A percentile compares a stretch with the other conserved stretches of the same genome.
These are phyloP conservation scores for Lasioglossum morio DNA, from an alignment of 2,888 invertebrate genomes.

Conservation along the genomic window DNA sequence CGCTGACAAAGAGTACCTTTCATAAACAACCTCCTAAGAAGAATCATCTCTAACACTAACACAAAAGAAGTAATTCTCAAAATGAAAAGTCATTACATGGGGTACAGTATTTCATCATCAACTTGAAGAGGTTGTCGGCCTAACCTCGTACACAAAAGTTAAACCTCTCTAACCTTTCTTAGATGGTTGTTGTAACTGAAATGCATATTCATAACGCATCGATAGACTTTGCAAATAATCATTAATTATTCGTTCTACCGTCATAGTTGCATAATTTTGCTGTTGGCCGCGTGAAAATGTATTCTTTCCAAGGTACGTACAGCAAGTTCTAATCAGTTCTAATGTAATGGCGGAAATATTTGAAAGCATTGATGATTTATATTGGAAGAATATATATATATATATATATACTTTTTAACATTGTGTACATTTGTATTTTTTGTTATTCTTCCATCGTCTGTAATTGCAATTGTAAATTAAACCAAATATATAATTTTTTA, in stretches of 20 bases:
- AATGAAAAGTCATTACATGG: conserved; percentile 43
- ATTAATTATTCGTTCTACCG: background rate
- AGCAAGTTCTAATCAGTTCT: background rate
- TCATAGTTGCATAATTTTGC: background rate
- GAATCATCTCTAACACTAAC: conserved; percentile 36
- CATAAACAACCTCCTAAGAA: conserved; percentile 23
- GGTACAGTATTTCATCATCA: conserved; percentile 27
- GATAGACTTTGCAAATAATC: conserved; percentile 1
- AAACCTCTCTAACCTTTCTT: background rate
- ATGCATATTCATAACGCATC: background rate
- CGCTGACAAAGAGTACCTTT: conserved; percentile 17
- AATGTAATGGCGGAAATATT: conserved; percentile 6
- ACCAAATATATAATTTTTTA: too few relatives aligned
- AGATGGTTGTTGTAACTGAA: too few relatives aligned
- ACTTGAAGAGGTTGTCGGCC: conserved; percentile 2
- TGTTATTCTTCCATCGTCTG: too few relatives aligned
- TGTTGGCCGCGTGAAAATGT: background rate
- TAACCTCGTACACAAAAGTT: conserved; percentile 2
- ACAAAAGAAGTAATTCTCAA: conserved; percentile 11
- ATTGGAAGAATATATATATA: too few relatives aligned
- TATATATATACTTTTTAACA: too few relatives aligned
- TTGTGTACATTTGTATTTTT: too few relatives aligned
- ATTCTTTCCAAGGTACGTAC: background rate
- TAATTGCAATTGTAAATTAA: too few relatives aligned
- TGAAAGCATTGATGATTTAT: background rate